Conservation (phyloP, 1,140 invertebrate genomes). For the Pogonognathellus flavescens region DNA sequence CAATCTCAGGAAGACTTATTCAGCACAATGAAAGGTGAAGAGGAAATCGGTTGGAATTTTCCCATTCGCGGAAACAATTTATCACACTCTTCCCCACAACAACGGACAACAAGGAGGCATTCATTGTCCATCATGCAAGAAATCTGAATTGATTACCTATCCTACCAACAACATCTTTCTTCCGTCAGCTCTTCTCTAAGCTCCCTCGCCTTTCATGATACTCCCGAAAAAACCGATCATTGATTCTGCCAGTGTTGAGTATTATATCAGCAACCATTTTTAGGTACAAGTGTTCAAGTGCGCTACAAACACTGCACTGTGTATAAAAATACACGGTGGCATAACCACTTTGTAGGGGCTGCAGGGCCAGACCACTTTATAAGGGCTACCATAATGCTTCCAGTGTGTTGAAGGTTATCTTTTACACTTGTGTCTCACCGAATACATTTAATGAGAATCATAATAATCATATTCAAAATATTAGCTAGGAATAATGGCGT, state of each 20-base stretch:
- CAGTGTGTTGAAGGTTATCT: too few species aligned
- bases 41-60: constrained; percentile 16
- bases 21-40: not conserved
- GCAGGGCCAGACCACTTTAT: too few species aligned
- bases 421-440: too few species aligned
- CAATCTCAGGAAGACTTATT: too few species aligned
- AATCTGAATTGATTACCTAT: constrained; percentile 27
- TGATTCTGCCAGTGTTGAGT: too few species aligned
- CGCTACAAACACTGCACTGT: not conserved
- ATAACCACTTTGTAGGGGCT: too few species aligned
- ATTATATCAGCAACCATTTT: not conserved
- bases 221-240: not conserved
- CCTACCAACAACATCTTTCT: not conserved
- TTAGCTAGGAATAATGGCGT: too few species aligned
- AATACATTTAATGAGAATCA: too few species aligned
- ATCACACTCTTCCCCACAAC: constrained; percentile 9
- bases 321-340: too few species aligned
- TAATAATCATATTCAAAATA: too few species aligned
- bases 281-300: not conserved
- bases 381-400: too few species aligned
- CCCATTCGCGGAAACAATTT: not conserved
- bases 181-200: not conserved
- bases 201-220: not conserved
- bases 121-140: constrained; percentile 21
- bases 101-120: constrained; percentile 15